Conservation (phyloP, 2,888 invertebrate genomes). For the Meiosimyza platycephala region DNA sequence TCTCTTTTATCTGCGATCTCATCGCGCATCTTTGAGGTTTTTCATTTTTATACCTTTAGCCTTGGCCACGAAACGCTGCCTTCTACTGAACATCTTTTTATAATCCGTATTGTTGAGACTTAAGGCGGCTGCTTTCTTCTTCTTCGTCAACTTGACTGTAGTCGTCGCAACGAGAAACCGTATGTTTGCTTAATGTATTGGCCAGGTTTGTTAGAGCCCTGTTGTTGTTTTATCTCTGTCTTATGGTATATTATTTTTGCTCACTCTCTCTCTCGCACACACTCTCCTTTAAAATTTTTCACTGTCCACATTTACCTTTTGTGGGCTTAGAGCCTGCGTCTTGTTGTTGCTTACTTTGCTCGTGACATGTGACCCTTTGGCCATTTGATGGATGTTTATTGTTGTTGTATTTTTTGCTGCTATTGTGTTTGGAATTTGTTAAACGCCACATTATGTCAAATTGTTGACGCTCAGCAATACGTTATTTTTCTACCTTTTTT, state of each 20-base stretch:
- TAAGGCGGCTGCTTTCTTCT: slow-evolving; percentile 23
- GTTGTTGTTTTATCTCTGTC: background rate
- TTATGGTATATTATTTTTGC: slow-evolving; percentile 23
- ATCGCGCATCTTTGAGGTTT: slow-evolving; percentile 9
- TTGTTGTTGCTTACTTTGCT: slow-evolving; percentile 35
- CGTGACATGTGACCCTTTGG: slow-evolving; percentile 41
- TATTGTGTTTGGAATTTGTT: slow-evolving; percentile 53
- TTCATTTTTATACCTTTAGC: background rate
- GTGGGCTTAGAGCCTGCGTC: slow-evolving; percentile 33
- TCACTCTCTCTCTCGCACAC: slow-evolving; percentile 10
- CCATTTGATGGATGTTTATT: slow-evolving; percentile 53
- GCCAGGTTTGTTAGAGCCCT: background rate
- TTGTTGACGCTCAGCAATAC: slow-evolving; percentile 52
- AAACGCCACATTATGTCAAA: slow-evolving; percentile 66
- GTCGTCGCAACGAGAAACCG: background rate
- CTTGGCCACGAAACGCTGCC: background rate
- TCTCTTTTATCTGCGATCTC: slow-evolving; percentile 39
- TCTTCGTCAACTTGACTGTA: background rate
- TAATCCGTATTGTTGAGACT: slow-evolving; percentile 12
- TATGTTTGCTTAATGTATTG: slow-evolving; percentile 21
- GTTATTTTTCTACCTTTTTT: slow-evolving; percentile 5
- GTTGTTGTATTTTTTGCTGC: slow-evolving; percentile 30
- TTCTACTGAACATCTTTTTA: slow-evolving; percentile 5
- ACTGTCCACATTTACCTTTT: slow-evolving; percentile 34
- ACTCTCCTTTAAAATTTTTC: slow-evolving; percentile 36